These are phyloP conservation scores for Magallana angulata DNA, from an alignment of 1,140 invertebrate genomes.

Conservation along the genomic window DNA sequence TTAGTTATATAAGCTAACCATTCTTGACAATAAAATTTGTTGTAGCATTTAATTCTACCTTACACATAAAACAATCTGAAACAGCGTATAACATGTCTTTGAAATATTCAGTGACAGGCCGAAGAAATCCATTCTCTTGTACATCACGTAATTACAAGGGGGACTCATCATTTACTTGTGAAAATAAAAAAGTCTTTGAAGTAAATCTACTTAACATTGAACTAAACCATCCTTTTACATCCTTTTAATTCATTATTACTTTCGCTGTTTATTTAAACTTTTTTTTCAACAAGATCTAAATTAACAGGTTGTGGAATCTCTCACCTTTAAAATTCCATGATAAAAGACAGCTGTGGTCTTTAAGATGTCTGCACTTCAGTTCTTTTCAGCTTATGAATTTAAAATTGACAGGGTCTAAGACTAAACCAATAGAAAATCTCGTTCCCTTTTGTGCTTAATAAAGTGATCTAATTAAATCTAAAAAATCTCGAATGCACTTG, in stretches of 20 bases:
- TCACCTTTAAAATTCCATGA: constrained; percentile 1
- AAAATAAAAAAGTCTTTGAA: not conserved
- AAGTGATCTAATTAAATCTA: constrained; percentile 33
- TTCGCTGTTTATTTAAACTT: not conserved
- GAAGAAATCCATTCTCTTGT: too few relatives aligned
- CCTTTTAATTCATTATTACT: not conserved
- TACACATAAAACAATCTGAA: too few relatives aligned
- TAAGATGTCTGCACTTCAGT: constrained; percentile 5
- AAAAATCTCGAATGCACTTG: constrained; percentile 3
- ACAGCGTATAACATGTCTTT: too few relatives aligned
- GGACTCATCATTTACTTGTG: not conserved
- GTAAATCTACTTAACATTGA: not conserved
- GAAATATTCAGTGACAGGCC: too few relatives aligned
- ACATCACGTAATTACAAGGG: too few relatives aligned
- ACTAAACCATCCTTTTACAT: not conserved
- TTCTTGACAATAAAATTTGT: too few relatives aligned
- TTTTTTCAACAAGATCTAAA: not conserved
- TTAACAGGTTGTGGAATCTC: not conserved
- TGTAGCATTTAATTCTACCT: too few relatives aligned
- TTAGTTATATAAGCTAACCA: too few relatives aligned
- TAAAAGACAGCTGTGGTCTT: not conserved
- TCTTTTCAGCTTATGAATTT: not conserved
- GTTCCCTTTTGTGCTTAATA: not conserved
- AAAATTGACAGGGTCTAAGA: not conserved
- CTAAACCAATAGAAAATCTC: constrained; percentile 4